Percentiles rank a stretch among this genome's conserved stretches.
Evolutionary conservation across 2,888 invertebrate genomes (phyloP).

Genomic region (Arge pagana): DNA sequence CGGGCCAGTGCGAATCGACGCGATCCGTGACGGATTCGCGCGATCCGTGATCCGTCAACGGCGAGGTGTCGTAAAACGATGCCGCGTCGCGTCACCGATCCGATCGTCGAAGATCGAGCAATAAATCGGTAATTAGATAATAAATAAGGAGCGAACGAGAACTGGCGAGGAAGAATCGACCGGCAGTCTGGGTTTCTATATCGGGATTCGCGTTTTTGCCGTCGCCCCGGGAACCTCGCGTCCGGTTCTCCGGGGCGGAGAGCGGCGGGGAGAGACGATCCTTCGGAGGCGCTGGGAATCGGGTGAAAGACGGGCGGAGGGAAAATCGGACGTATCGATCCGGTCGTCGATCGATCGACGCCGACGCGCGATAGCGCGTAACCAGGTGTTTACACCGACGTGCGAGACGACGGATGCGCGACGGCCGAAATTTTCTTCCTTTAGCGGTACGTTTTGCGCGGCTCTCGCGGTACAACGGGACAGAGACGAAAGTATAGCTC

Average conservation of each 20-base stretch:
- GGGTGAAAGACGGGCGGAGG: too few species aligned
- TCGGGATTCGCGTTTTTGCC: constrained; percentile 13
- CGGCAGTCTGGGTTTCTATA: constrained; percentile 11
- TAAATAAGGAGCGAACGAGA: constrained; percentile 45
- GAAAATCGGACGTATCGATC: too few species aligned
- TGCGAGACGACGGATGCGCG: too few species aligned
- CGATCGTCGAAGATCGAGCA: constrained; percentile 25
- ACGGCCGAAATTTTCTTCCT: too few species aligned
- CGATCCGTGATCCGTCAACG: constrained; percentile 27
- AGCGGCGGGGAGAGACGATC: not conserved
- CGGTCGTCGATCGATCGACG: too few species aligned
- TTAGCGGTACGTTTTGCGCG: too few species aligned
- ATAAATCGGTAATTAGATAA: constrained; percentile 55
- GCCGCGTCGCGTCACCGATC: constrained; percentile 34
- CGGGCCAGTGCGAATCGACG: too few species aligned
- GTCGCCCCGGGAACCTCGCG: not conserved
- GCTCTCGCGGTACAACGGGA: too few species aligned
- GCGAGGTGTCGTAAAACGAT: constrained; percentile 38
- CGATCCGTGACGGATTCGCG: constrained; percentile 16
- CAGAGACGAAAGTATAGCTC: too few species aligned
- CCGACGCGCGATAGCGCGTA: too few species aligned
- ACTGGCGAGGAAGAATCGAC: not conserved
- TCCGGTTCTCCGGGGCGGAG: not conserved
- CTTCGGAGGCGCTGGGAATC: too few species aligned
- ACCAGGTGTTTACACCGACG: too few species aligned